Conservation (phyloP, 2,888 invertebrate genomes). For the Suillia variegata region DNA sequence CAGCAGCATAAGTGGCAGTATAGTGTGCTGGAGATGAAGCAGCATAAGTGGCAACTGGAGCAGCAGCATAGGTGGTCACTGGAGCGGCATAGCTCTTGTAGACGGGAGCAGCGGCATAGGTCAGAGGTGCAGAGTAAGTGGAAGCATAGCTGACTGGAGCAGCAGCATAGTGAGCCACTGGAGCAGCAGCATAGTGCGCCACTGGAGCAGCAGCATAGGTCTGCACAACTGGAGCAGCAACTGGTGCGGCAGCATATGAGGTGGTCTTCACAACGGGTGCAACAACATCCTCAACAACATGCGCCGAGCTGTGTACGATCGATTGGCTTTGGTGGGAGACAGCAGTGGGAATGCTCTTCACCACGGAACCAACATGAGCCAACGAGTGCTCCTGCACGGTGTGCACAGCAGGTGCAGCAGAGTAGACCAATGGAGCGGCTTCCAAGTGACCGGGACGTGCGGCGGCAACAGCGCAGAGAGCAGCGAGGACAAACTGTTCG, state of each 20-base stretch:
- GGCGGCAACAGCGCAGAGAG: slow-evolving; percentile 52
- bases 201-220: slow-evolving; percentile 28
- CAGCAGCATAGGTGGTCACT: slow-evolving; percentile 25
- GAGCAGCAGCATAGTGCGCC: slow-evolving; percentile 23
- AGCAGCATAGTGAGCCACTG: slow-evolving; percentile 26
- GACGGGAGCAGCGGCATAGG: slow-evolving; percentile 28
- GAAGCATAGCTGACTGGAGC: slow-evolving; percentile 23
- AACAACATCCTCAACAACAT: slow-evolving; percentile 41
- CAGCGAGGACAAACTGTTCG: slow-evolving; percentile 49
- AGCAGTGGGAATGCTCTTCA: slow-evolving; percentile 62
- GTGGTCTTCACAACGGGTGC: slow-evolving; percentile 35
- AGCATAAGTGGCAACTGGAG: slow-evolving; percentile 18
- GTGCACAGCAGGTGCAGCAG: slow-evolving; percentile 42
- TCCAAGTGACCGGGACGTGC: slow-evolving; percentile 52
- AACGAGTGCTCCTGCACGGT: slow-evolving; percentile 45
- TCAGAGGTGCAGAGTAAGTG: slow-evolving; percentile 20
- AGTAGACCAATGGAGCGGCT: slow-evolving; percentile 34
- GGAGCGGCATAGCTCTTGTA: slow-evolving; percentile 26
- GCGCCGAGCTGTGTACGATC: slow-evolving; percentile 58
- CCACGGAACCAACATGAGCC: slow-evolving; percentile 47
- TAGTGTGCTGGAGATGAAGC: slow-evolving; percentile 27
- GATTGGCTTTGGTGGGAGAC: slow-evolving; percentile 64
- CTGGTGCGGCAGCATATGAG: slow-evolving; percentile 27
- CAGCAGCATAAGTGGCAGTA: slow-evolving; percentile 25
- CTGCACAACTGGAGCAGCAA: slow-evolving; percentile 21